Evolutionary conservation across 2,888 invertebrate species (phyloP).

Genomic region (Chaetogeoica ovagalla): DNA sequence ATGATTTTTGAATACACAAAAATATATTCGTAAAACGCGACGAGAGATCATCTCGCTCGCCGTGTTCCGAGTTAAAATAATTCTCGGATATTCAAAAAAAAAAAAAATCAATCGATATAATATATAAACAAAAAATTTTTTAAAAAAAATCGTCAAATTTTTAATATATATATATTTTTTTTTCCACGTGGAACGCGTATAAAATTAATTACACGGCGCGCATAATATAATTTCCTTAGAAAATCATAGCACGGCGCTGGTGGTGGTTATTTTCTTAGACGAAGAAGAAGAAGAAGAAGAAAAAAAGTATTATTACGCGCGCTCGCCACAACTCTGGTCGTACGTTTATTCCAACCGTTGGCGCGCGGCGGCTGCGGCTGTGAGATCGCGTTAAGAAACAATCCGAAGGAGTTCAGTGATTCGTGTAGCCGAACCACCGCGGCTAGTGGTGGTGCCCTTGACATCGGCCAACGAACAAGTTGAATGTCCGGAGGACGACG

Average conservation of each 20-base stretch:
- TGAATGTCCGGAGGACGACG: conserved; percentile 52
- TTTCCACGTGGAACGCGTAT: no score
- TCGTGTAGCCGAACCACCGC: conserved; percentile 42
- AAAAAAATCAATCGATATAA: no score
- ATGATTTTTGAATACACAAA: no score
- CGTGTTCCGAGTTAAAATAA: no score
- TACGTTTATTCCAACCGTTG: neutral
- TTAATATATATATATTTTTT: no score
- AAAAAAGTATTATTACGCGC: neutral
- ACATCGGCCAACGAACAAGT: conserved; percentile 48
- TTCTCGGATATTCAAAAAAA: no score
- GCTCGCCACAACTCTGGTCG: conserved; percentile 9
- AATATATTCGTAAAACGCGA: no score
- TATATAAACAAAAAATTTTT: no score
- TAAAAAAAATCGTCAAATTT: no score
- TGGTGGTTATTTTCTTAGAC: no score
- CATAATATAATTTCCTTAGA: neutral
- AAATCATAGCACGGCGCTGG: neutral
- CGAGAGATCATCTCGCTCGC: no score
- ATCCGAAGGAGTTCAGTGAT: conserved; percentile 49
- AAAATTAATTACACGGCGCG: no score
- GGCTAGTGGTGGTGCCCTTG: conserved; percentile 36
- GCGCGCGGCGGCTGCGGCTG: conserved; percentile 26
- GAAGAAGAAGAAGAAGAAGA: neutral
- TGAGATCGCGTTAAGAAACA: conserved; percentile 38